Base-by-base conservation (phyloP, 2,113 vertebrate species). In the Oncorhynchus mykiss region DNA sequence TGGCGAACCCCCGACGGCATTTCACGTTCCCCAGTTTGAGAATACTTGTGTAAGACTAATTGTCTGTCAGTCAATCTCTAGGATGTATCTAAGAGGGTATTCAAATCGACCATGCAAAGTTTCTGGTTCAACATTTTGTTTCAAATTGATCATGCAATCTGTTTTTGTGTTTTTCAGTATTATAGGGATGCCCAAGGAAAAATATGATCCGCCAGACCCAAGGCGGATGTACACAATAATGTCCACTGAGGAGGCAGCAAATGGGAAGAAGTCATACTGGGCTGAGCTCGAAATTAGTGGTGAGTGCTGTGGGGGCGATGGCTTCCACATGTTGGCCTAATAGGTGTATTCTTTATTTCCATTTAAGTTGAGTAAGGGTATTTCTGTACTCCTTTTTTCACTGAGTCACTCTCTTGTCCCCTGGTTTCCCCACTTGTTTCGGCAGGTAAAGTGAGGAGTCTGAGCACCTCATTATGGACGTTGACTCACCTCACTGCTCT, bases 171-270 rank as follows among this genome's bases (percentile, higher is more conserved):
- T n/a, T 20, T 80, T 1, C 83, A 84, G 93, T 93, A 90, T 89
- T 85, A 91, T 91, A 98, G 97, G 96, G 95, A 99, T 99, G 97
- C 96, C 96, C 96, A 98, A 98, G 95, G 97, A 97, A 96, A 97
- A 99, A 94, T 98, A 99, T 96, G 96, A 98, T 91, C 96, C 96
- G 93, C 96, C 97, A 87, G 97, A 98, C 93, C 97, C 96, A 85
- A 95, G 97, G 96, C 97, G 96, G 95, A 98, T 99, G 96, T 98
- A 99, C 90, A 97, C 97, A 91, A 98, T 99, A 93, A 99, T 99
- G 97, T 97, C 97, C 80, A 96, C 93, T 84, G 97, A 99, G 89
- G 97, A 98, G 89, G 95, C 94, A 94, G 95, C 97, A 88, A 98
- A 96, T 66, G 97, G 97, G 85, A 99, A 99, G 93, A 99, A 98